These are phyloP conservation scores for Kryptolebias marmoratus DNA, from an alignment of 2,113 vertebrate species.

Conservation along the genomic window DNA sequence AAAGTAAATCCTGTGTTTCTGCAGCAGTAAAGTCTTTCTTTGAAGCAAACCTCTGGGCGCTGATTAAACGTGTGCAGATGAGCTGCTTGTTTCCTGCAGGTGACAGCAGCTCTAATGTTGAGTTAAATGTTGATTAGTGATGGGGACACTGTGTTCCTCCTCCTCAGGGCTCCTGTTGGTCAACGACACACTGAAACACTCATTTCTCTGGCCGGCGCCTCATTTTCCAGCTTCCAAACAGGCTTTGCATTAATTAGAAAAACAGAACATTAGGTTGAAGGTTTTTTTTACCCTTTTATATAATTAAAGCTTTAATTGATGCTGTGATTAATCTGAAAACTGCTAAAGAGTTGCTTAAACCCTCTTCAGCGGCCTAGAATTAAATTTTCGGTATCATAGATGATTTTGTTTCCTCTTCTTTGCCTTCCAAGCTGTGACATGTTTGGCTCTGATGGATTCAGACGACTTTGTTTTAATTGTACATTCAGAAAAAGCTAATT, in stretches of 20 bases:
- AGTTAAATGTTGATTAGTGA: background rate
- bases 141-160: background rate
- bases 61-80: too few relatives aligned
- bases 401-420: background rate
- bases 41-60: too few relatives aligned
- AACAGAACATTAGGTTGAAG: conserved; percentile 24
- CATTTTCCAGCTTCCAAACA: background rate
- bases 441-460: conserved; percentile 44
- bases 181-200: background rate
- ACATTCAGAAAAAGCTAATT: conserved; percentile 39
- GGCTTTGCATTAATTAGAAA: conserved; percentile 32
- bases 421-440: background rate
- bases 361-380: conserved; percentile 9
- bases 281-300: background rate
- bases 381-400: conserved; percentile 5
- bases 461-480: conserved; percentile 38
- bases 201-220: background rate
- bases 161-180: background rate
- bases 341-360: conserved; percentile 8
- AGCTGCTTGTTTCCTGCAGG: too few relatives aligned
- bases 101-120: background rate
- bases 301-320: conserved; percentile 51
- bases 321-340: conserved; percentile 35
- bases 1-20: too few relatives aligned
- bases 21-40: too few relatives aligned